Base-by-base conservation (phyloP, 2,888 invertebrate species). In the Nudaria mundana region DNA sequence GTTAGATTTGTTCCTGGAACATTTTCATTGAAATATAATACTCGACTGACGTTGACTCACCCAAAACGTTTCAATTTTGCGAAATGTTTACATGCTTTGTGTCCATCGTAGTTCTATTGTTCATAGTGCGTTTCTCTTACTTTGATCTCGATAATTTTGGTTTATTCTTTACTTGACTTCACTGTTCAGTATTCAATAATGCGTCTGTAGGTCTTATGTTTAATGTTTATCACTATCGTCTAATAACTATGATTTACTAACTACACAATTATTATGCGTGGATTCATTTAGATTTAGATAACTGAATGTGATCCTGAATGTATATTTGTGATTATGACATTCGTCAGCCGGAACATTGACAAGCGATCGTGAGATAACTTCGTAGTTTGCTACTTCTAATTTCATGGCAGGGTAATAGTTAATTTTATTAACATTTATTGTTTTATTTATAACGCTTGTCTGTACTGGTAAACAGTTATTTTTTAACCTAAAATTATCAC, bases 341-440 rank as follows among this genome's bases (percentile, higher is more conserved):
- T 72, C 69, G 78, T 76, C 78, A 70, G 76, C 78, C 79, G 71
- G 80, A 80, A 79, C 76, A 78, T 76, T 75, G 78, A 80, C 80
- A 81, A 73, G 75, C 78, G 76, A 81, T 79, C 67, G 62, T 60
- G 67, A 71, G 78, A 81, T 79, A 76, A 76, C 69, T 72, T 62
- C 52, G 49, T n/a, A 58, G 71, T 70, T 73, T 74, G 76, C 78
- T 71, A 80, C 81, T 77, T 79, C 75, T 76, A 71, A 80, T 80
- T 76, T 74, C 75, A 77, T 76, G 76, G 77, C 78, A 75, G 77
- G 77, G n/a, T n/a, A n/a, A n/a, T n/a, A n/a, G n/a, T n/a, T n/a
- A n/a, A n/a, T n/a, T n/a, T n/a, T n/a, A n/a, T 65, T 62, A 63
- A 53, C 45, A 43, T 63, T 69, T 67, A 46, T 48, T 71, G 67